Percentiles rank a stretch among this genome's conserved stretches.
Conservation (phyloP, 53 echinoderm and acorn worm genomes). For the Apostichopus leukothele region DNA sequence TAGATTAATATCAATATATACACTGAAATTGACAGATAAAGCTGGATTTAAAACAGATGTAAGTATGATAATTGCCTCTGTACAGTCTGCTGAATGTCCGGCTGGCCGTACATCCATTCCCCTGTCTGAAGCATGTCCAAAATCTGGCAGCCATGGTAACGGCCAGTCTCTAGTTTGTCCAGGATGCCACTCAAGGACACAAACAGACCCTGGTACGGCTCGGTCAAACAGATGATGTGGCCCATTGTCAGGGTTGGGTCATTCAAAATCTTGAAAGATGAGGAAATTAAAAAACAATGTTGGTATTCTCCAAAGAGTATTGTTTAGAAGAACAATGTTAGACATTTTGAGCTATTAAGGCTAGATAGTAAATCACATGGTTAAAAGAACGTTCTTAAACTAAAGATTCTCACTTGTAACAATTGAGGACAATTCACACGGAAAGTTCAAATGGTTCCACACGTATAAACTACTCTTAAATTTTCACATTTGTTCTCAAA, state of each 20-base stretch:
- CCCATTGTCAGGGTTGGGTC: conserved; percentile 81
- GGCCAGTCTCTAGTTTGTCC: conserved; percentile 68
- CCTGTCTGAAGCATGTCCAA: conserved; percentile 74
- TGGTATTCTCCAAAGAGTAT: no score
- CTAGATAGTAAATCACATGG: no score
- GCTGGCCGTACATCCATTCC: conserved; percentile 86
- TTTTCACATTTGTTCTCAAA: no score
- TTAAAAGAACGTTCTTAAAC: no score
- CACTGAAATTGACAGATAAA: no score
- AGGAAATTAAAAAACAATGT: not conserved
- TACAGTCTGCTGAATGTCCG: conserved; percentile 73
- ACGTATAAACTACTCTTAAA: no score
- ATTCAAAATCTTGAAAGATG: conserved; percentile 62
- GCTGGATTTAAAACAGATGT: not conserved
- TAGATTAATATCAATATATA: conserved; percentile 10
- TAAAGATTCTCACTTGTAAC: no score
- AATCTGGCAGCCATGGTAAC: conserved; percentile 87
- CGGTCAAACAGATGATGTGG: conserved; percentile 78
- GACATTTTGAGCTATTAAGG: no score
- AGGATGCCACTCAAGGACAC: conserved; percentile 66
- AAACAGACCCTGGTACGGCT: conserved; percentile 84
- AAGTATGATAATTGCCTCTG: conserved; percentile 62
- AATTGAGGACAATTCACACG: no score
- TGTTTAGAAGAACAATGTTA: no score
- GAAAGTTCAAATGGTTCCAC: no score